Conservation (phyloP, 2,797 vertebrate species). For the Catharus ustulatus region DNA sequence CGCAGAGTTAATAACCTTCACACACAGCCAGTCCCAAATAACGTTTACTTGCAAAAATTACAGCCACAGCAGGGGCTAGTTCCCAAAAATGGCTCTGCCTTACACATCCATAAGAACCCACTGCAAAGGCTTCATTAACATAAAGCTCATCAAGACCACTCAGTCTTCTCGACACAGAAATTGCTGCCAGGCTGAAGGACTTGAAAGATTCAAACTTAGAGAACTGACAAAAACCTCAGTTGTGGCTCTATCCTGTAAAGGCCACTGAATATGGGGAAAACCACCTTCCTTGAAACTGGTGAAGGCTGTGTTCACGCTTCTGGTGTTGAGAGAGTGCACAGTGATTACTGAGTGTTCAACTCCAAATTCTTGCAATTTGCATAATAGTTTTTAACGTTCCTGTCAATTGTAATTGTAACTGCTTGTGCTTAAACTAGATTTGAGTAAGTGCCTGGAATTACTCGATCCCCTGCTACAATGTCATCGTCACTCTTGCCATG, state of each 20-base stretch:
- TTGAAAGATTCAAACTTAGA: background rate
- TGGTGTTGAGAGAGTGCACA: background rate
- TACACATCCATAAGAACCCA: background rate
- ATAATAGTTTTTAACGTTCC: background rate
- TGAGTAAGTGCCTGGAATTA: slow-evolving; percentile 4
- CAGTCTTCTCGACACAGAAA: background rate
- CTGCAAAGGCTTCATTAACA: background rate
- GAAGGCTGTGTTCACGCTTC: background rate
- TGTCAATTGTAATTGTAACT: background rate
- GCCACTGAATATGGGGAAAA: background rate
- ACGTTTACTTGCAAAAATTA: background rate
- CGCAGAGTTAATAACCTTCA: background rate
- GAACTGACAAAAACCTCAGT: background rate
- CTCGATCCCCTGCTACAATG: slow-evolving; percentile 84
- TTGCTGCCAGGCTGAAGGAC: background rate
- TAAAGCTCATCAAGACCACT: background rate
- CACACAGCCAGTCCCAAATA: background rate
- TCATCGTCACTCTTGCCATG: slow-evolving; percentile 81
- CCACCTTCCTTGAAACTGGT: background rate
- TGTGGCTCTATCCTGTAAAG: background rate
- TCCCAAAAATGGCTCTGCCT: background rate
- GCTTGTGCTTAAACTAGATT: background rate
- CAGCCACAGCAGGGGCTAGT: background rate
- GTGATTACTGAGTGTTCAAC: background rate
- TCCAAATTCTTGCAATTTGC: background rate